Conservation (phyloP, 2,797 vertebrate species). For the Gallirallus australis region DNA sequence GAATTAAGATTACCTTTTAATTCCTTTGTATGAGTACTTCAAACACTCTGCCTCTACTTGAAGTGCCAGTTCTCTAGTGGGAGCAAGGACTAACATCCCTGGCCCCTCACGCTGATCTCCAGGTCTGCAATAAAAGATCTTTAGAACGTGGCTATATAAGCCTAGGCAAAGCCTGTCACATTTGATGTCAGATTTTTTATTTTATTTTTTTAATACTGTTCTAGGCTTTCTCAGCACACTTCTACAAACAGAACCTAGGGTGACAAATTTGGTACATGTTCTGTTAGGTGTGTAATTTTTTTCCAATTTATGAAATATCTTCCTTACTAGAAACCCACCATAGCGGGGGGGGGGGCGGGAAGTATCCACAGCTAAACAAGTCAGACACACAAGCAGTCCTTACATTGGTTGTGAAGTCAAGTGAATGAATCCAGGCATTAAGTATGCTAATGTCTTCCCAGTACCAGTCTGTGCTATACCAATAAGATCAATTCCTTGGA, state of each 20-base stretch:
- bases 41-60: constrained; percentile 93
- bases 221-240: neutral
- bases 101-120: constrained; percentile 84
- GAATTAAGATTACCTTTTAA: constrained; percentile 85
- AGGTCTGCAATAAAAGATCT: constrained; percentile 74
- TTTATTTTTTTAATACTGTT: neutral
- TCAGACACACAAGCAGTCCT: constrained; percentile 57
- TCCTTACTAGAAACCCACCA: neutral
- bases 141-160: neutral
- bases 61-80: constrained; percentile 94
- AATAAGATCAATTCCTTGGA: constrained; percentile 93
- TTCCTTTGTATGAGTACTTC: constrained; percentile 92
- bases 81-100: constrained; percentile 95
- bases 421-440: constrained; percentile 97
- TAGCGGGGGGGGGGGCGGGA: neutral
- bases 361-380: neutral
- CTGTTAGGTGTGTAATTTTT: neutral
- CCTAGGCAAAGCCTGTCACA: neutral
- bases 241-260: neutral
- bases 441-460: constrained; percentile 94
- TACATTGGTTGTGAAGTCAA: constrained; percentile 93
- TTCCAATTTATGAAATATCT: neutral
- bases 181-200: neutral
- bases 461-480: constrained; percentile 97
- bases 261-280: neutral